phyloP scores from a whole-genome alignment of 2,113 vertebrate species.

The Piaya cayana region DNA sequence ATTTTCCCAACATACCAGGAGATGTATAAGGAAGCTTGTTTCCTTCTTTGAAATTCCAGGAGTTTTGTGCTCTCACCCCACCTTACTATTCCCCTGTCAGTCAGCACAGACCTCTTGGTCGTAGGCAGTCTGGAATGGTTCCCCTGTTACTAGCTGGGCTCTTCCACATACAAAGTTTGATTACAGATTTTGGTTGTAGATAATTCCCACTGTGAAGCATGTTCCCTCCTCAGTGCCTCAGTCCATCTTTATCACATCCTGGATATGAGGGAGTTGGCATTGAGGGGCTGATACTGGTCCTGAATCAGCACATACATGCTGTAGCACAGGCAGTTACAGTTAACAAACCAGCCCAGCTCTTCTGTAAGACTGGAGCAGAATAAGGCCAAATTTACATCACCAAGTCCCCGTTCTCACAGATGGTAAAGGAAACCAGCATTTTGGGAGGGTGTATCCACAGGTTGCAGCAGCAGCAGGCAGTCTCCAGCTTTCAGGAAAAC shows the following conservation, averaged over 20 bases:
- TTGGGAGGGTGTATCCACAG: background rate
- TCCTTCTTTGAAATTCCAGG: background rate
- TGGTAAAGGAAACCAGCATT: background rate
- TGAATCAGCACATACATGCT: background rate
- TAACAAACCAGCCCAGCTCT: background rate
- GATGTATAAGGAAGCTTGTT: background rate
- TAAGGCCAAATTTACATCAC: background rate
- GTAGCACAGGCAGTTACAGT: rapidly evolving
- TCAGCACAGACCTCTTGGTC: rapidly evolving
- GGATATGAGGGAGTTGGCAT: background rate
- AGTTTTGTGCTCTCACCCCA: background rate
- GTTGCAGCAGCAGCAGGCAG: background rate
- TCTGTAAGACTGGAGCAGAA: background rate
- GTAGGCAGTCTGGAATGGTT: background rate
- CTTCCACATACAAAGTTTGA: background rate
- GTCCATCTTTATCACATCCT: background rate
- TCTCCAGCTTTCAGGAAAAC: background rate
- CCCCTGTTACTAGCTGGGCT: background rate
- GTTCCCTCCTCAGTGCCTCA: background rate
- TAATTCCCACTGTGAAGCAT: background rate
- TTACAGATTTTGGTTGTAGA: background rate
- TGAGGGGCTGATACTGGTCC: background rate
- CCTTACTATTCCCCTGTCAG: rapidly evolving
- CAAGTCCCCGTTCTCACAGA: background rate
- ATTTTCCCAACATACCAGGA: background rate